Percentiles rank a stretch among this genome's conserved stretches.
Evolutionary conservation across 53 echinoderm and acorn worm species (phyloP).

Genomic region (Hippasteria phrygiana): DNA sequence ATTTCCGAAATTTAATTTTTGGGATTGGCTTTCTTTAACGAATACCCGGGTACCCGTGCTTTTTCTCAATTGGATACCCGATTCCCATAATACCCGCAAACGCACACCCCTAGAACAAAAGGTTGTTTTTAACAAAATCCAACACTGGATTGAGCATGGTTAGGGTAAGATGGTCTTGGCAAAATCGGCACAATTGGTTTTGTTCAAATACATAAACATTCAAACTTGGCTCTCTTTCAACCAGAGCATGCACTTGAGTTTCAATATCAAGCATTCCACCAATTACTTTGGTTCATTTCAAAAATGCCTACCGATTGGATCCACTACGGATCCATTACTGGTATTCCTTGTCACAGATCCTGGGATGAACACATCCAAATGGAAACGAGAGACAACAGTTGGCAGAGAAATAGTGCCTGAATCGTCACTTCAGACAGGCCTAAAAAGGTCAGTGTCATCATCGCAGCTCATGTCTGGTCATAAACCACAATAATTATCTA

Average conservation of each 20-base stretch:
- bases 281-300: neutral
- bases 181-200: no score
- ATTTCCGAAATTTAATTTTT: no score
- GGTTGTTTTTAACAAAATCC: no score
- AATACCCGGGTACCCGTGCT: no score
- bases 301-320: neutral
- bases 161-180: neutral
- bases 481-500: neutral
- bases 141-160: neutral
- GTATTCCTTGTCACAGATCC: neutral
- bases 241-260: neutral
- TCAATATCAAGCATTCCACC: neutral
- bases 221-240: no score
- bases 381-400: neutral
- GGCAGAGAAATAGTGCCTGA: neutral
- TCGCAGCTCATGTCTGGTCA: neutral
- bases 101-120: no score
- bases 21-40: no score
- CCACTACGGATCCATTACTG: neutral
- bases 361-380: neutral
- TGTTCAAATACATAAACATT: no score
- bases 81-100: no score
- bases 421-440: neutral
- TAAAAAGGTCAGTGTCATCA: constrained; percentile 15
- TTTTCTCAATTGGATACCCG: no score